Evolutionary conservation across 2,797 vertebrate genomes (phyloP).

Genomic region (Alauda arvensis): DNA sequence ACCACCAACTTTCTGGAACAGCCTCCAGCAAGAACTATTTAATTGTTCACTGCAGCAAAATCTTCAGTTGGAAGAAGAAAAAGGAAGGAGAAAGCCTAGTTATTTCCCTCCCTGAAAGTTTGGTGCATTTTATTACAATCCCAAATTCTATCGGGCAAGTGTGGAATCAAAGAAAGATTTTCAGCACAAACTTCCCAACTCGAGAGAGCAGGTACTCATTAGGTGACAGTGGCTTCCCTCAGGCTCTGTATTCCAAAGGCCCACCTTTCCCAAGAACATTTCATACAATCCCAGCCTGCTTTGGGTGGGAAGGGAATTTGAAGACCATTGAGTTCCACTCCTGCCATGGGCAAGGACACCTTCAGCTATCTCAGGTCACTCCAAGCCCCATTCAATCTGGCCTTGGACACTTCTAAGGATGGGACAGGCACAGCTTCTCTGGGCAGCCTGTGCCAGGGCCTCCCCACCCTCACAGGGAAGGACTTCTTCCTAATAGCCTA

Average conservation of each 20-base stretch:
- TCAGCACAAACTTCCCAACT: neutral
- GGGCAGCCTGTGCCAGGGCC: fast-evolving
- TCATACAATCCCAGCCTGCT: neutral
- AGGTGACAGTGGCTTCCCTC: neutral
- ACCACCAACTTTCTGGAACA: neutral
- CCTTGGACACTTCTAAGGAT: neutral
- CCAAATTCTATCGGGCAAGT: neutral
- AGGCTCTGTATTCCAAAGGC: neutral
- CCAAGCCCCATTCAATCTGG: fast-evolving
- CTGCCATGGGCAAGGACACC: neutral
- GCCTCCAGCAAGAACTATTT: neutral
- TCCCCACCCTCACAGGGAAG: fast-evolving
- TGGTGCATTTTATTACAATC: neutral
- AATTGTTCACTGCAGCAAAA: neutral
- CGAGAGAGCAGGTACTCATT: neutral
- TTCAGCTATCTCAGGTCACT: fast-evolving
- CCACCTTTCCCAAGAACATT: neutral
- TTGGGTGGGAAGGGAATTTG: fast-evolving
- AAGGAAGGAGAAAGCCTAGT: neutral
- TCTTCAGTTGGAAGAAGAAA: neutral
- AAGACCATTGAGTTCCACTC: fast-evolving
- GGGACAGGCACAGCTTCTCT: neutral
- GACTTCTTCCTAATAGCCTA: fast-evolving
- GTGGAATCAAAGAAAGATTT: neutral
- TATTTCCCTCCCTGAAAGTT: neutral